Base-by-base conservation (phyloP, 2,888 invertebrate genomes). In the Hololepta plana region DNA sequence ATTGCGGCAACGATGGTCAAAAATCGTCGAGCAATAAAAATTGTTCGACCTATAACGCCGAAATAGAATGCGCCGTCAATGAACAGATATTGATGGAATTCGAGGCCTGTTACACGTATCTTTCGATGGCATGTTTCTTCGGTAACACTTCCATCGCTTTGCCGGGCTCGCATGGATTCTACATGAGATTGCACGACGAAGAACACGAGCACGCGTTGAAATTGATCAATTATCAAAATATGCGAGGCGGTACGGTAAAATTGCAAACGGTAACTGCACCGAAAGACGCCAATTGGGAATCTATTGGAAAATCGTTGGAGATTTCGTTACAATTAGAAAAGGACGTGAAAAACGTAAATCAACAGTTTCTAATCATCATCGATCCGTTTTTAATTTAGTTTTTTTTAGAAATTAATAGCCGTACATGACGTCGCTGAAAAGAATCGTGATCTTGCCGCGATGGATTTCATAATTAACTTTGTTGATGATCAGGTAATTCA, bases 81-180 rank as follows among this genome's bases (percentile, higher is more conserved):
- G 47, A 55, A 22, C 67, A 71, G 45, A 61, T 66, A 35, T 56
- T 59, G 37, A 46, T 53, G 28, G 71, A 72, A 46, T 50, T 70
- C 8, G 59, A 60, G 34, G 69, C 70, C 10, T 60, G 61, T 35
- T 67, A 66, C 44, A 54, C 58, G 24, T 72, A 72, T 45, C 46
- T 70, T 34, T 60, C 67, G 6, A 66, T 72, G 67, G 62, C 67
- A 47, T 42, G 47, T 30, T 57, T 55, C 41, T 62, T 60, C 32
- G 59, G 59, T 8, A 44, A 56, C 22, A 55, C 49, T 0, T 55
- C 58, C 15, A 44, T 61, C 24, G 55, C 59, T 11, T 39, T 62
- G 15, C 53, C 56, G 7, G 55, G 55, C 3, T 49, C 48, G 32
- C 44, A 51, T 23, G 47, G 55, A 8, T 62, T 51, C 36, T 62